Percentiles rank a stretch among this genome's conserved stretches.
These are phyloP conservation scores for Rousettus madagascariensis DNA, from an alignment of 2,797 vertebrate species.

Conservation along the genomic window DNA sequence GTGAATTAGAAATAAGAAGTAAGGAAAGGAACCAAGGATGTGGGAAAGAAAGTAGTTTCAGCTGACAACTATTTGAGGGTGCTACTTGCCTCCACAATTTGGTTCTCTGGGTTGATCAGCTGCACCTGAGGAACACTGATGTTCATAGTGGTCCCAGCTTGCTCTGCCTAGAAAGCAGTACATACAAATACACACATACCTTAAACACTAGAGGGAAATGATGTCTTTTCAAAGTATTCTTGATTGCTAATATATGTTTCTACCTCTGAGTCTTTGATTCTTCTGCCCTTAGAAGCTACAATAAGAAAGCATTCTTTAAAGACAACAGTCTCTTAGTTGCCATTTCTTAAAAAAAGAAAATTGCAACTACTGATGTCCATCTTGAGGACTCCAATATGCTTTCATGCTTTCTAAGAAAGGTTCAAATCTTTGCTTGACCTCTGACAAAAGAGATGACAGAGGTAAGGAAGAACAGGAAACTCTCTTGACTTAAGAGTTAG, in stretches of 20 bases:
- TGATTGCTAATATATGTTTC: not conserved
- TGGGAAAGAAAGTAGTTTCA: constrained; percentile 2
- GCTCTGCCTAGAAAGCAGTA: constrained; percentile 88
- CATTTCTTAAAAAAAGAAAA: constrained; percentile 33
- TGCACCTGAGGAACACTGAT: constrained; percentile 98
- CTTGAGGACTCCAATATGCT: not conserved
- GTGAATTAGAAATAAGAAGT: not conserved
- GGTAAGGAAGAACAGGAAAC: not conserved
- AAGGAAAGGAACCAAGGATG: not conserved
- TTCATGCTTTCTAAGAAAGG: constrained; percentile 25
- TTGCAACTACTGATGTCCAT: not conserved
- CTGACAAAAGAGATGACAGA: constrained; percentile 5
- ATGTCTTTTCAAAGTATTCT: not conserved
- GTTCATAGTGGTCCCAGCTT: constrained; percentile 91
- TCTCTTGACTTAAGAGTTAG: not conserved
- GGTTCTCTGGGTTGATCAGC: constrained; percentile 99
- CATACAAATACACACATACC: not conserved
- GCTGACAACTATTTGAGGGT: not conserved
- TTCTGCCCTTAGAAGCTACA: not conserved
- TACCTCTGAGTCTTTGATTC: not conserved
- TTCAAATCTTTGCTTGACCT: not conserved
- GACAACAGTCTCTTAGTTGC: not conserved
- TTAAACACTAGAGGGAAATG: not conserved
- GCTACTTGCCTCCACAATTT: constrained; percentile 95
- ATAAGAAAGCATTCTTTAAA: constrained; percentile 13